phyloP scores from a whole-genome alignment of 2,888 invertebrate genomes.

The Eupithecia subumbrata region DNA sequence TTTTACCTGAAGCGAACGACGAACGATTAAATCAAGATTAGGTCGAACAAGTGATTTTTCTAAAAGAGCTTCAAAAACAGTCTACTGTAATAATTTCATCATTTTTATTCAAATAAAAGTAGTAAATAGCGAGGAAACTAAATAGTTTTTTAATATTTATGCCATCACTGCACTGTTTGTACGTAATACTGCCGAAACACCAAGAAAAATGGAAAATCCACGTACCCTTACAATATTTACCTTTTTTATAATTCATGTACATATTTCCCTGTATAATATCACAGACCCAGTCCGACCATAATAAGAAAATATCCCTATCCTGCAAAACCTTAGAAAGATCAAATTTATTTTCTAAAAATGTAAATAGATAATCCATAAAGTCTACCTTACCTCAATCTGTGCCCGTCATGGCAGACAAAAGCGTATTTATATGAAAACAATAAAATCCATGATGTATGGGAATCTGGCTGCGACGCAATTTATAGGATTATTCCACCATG shows the following conservation, averaged over 20 bases:
- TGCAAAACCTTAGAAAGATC: background rate
- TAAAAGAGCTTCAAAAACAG: too few species aligned
- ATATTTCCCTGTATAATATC: background rate
- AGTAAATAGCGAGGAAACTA: too few species aligned
- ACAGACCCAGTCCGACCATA: background rate
- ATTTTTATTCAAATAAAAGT: too few species aligned
- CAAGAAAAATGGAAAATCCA: too few species aligned
- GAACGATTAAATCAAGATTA: too few species aligned
- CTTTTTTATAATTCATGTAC: background rate
- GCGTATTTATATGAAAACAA: slow-evolving; percentile 63
- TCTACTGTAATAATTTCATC: too few species aligned
- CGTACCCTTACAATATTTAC: background rate
- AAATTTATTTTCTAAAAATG: slow-evolving; percentile 25
- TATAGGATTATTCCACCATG: slow-evolving; percentile 54
- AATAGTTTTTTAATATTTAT: too few species aligned
- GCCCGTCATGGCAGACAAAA: slow-evolving; percentile 37
- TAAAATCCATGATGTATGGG: slow-evolving; percentile 57
- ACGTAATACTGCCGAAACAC: too few species aligned
- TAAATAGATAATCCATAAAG: slow-evolving; percentile 23
- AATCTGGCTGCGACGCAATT: slow-evolving; percentile 57
- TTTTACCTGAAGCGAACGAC: too few species aligned
- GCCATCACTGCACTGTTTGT: too few species aligned
- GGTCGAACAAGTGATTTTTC: too few species aligned
- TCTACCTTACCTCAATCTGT: slow-evolving; percentile 31
- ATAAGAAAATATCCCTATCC: background rate